Base-by-base conservation (phyloP, 2,888 invertebrate species). In the Idaea dimidiata region DNA sequence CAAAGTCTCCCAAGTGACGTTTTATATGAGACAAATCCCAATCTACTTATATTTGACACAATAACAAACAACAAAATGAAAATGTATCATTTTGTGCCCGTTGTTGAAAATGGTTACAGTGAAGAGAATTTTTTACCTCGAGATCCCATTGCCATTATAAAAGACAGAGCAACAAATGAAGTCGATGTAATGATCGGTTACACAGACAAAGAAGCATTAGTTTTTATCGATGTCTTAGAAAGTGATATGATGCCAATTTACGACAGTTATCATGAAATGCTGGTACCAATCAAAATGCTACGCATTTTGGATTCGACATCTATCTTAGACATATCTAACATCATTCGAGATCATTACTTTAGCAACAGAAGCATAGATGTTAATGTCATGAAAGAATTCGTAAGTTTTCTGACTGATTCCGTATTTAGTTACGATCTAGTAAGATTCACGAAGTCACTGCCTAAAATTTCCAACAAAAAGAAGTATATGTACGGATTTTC, bases 1-100 rank as follows among this genome's bases (percentile, higher is more conserved):
- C 84, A 79, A 74, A 68, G 69, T 0, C 76, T 78, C 63, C 84
- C 88, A 0, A 17, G 71, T 1, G 77, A 85, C 54, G 7, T 6
- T 16, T 54, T 62, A 17, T 31, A 55, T 16, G 24, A 59, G 8
- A 55, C 55, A 3, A 62, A 17, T 5, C 17, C 62, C 0, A 17
- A 16, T 16, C 4, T 62, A 14, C 10, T 59, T 5, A 31, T 24
- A 14, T 54, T 16, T 0, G 61, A 61, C 14, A 32, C 24, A 54
- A 54, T n/a, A 54, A 53, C 31, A 1, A 32, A 58, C 4, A 31
- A 24, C n/a, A 17, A 54, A 16, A 14, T 32, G 1, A 61, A 32
- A 58, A 8, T 58, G 16, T 16, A 14, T 54, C 58, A 57, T n/a
- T 61, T 31, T n/a, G 54, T 54, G 6, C 54, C 54, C n/a, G 54